Conservation (phyloP, 2,888 invertebrate genomes). For the Drosophila pseudotakahashii region DNA sequence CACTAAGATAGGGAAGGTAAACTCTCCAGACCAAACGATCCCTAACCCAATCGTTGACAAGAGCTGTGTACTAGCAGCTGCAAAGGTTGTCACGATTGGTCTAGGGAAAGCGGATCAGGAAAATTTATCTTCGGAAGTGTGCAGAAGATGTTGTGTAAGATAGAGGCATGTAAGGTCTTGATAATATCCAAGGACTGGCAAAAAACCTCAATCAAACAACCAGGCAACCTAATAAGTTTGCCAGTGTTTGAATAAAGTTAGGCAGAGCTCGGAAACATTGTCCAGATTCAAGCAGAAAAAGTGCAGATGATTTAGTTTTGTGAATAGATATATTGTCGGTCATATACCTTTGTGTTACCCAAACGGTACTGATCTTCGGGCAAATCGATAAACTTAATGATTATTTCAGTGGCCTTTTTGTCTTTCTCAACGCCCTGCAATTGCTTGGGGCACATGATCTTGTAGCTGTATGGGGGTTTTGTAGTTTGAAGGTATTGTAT, state of each 20-base stretch:
- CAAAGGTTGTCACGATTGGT: conserved; percentile 14
- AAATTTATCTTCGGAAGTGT: not conserved
- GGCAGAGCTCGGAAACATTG: not conserved
- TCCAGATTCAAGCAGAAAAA: conserved; percentile 15
- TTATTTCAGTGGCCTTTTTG: conserved; percentile 91
- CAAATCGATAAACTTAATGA: conserved; percentile 93
- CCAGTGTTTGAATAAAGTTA: not conserved
- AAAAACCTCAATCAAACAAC: not conserved
- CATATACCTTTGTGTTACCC: conserved; percentile 97
- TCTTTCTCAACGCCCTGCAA: conserved; percentile 85
- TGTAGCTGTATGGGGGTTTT: conserved; percentile 92
- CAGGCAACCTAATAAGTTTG: not conserved
- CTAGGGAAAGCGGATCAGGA: not conserved
- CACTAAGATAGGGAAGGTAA: conserved; percentile 9
- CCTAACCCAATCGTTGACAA: conserved; percentile 18
- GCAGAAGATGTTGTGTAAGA: not conserved
- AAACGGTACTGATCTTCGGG: conserved; percentile 97
- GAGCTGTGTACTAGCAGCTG: conserved; percentile 64
- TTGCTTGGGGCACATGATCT: conserved; percentile 98
- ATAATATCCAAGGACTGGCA: not conserved
- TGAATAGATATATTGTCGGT: conserved; percentile 76
- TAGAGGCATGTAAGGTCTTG: conserved; percentile 1
- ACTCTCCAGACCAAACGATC: not conserved
- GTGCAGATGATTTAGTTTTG: conserved; percentile 13
- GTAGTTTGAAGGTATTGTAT: conserved; percentile 56